Base-by-base conservation (phyloP, 1,140 invertebrate species). In the Diorhabda carinulata region DNA sequence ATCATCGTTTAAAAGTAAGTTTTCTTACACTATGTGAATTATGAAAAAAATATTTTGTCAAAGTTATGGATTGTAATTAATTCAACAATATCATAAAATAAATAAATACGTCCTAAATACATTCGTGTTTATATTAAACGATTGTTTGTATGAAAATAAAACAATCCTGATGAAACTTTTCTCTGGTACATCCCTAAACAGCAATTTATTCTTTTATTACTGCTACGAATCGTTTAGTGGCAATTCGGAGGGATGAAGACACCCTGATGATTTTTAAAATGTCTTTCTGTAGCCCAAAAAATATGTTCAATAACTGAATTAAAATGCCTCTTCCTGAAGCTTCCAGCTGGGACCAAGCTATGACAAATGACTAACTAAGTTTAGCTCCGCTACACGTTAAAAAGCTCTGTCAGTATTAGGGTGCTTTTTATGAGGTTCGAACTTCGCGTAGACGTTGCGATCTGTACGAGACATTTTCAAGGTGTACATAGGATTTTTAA, bases 281-380 rank as follows among this genome's bases (percentile, higher is more conserved):
- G 74, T 73, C 71, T 76, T 72, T 68, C 74, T 67, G 68, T 71
- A 74, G 66, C 74, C 47, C 71, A 76, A 76, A 76, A 76, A 76
- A 76, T 76, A 74, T 76, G 74, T 76, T 76, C 74, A 76, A 76
- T 76, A 76, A 76, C 71, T 74, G 74, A 76, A 76, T 76, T 76
- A 76, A 76, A 76, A 76, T 76, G 71, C 73, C 71, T 67, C 70
- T 70, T 74, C 72, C 74, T 76, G 74, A 69, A 70, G 66, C 68
- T 69, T 69, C 61, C 70, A 74, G 70, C 70, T 72, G 71, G 66
- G 73, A 63, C 69, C 64, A 56, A 41, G 40, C 58, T 42, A 64
- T 74, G 73, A 76, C 74, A 76, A 76, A 76, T 76, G 74, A 74
- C 74, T 74, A 74, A 76, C 72, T 73, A 69, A 72, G 72, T 75